Evolutionary conservation across 2,113 vertebrate genomes (phyloP), one percentile per base, ranked within the genome.

Genomic region (Sturnus vulgaris): DNA sequence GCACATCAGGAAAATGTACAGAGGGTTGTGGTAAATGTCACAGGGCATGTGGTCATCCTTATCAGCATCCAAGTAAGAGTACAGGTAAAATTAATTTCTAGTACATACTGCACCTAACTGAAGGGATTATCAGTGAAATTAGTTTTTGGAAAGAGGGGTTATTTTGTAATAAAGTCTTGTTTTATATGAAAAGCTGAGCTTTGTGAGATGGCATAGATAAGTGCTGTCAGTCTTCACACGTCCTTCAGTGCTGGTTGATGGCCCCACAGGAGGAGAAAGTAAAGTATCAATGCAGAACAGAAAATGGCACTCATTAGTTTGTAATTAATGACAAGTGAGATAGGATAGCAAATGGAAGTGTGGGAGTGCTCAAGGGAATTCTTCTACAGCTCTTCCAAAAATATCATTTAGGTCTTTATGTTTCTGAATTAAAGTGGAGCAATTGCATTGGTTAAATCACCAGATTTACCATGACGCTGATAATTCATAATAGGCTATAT

Each of bases 251-350:
- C 65, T 65, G 37, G 80, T 69, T 90, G 83, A 90, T 95, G 65
- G 86, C 86, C 86, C 50, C 93, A 95, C 46, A 79, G 88, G 90
- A 96, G 57, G 65, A 90, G 85, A 94, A 95, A 92, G 28, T 75
- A 93, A 81, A 90, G 90, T 96, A 75, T 93, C 92, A 92, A 68
- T 68, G 80, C 82, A 90, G 92, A 96, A 86, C 28, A 86, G 86
- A 94, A 92, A 96, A 92, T 69, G 92, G 64, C 86, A 88, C 77
- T 94, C 90, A 93, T 97, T 96, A 97, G 69, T 88, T 93, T 72
- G 64, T 90, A 96, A 96, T 93, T 95, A 96, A 92, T 92, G 94
- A 78, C 82, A 95, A 94, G 93, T 91, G 93, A 93, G 94, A 93
- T 91, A 94, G 78, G 79, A 90, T 91, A 97, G 86, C 88, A 95